Evolutionary conservation across 2,888 invertebrate species (phyloP).

Genomic region (Tipula vernalis): DNA sequence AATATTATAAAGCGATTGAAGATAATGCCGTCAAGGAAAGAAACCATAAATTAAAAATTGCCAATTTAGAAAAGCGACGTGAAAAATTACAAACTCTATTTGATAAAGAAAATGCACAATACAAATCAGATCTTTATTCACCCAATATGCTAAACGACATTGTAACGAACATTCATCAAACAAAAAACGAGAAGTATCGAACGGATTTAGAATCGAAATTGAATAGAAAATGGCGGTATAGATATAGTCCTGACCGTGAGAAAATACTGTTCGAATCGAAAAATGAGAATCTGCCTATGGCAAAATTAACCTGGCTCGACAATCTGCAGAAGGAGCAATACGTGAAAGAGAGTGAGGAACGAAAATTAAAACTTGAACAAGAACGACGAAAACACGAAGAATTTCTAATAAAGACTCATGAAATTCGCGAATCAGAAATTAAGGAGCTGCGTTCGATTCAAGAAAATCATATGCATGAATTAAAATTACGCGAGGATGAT

Average conservation of each 20-base stretch:
- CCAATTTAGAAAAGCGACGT: constrained; percentile 42
- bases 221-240: constrained; percentile 51
- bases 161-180: constrained; percentile 44
- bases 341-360: constrained; percentile 29
- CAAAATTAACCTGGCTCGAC: constrained; percentile 54
- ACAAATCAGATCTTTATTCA: constrained; percentile 43
- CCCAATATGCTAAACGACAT: constrained; percentile 45
- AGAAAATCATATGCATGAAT: constrained; percentile 27
- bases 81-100: constrained; percentile 44
- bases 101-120: constrained; percentile 43
- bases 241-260: constrained; percentile 36
- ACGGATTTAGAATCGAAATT: constrained; percentile 51
- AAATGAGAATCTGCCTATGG: constrained; percentile 40
- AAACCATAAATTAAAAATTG: constrained; percentile 31
- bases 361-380: constrained; percentile 30
- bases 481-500: constrained; percentile 27
- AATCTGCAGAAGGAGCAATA: constrained; percentile 34
- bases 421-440: constrained; percentile 30
- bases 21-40: constrained; percentile 30
- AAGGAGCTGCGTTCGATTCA: constrained; percentile 29
- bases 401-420: constrained; percentile 27
- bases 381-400: constrained; percentile 40
- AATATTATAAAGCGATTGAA: constrained; percentile 39
- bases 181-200: constrained; percentile 44
- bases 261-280: constrained; percentile 47